A percentile compares a stretch with the other conserved stretches of the same genome.
These are phyloP conservation scores for human (Homo sapiens) DNA, from an alignment of 2,113 vertebrate genomes.

Conservation along the genomic window GRCh38 chr14:92671001-92671500, in stretches of 20 bases:
- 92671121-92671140: not conserved
- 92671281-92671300: not conserved
- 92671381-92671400: not conserved
- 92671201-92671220: not conserved
- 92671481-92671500: not conserved
- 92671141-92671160: not conserved
- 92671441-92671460: not conserved
- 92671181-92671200: not conserved
- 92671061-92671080: rapidly evolving
- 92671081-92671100: not conserved
- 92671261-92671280: not conserved
- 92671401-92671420: rapidly evolving
- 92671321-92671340: not conserved
- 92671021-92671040: not conserved
- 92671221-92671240: not conserved
- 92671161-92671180: not conserved
- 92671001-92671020: not conserved
- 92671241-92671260: not conserved
- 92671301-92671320: not conserved
- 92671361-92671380: rapidly evolving
- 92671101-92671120: not conserved
- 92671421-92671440: not conserved
- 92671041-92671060: rapidly evolving
- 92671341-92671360: not conserved
- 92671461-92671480: not conserved